These are phyloP conservation scores for Clarias laeviceps DNA, from an alignment of 2,797 vertebrate genomes.

Conservation along the genomic window DNA sequence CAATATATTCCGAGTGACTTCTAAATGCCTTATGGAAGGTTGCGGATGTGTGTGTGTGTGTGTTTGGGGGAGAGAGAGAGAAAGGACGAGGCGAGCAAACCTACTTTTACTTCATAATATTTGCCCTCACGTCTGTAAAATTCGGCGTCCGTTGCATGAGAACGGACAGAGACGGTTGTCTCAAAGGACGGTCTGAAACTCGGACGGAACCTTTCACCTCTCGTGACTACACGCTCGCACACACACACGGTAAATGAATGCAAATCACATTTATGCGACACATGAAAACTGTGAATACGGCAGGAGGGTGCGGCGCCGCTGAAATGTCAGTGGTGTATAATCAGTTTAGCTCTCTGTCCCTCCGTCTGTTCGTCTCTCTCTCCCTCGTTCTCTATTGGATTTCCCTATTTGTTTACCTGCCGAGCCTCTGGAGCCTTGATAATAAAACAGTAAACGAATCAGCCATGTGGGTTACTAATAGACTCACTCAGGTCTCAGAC, in stretches of 20 bases:
- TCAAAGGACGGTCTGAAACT: conserved; percentile 26
- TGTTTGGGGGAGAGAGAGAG: background rate
- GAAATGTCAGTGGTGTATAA: conserved; percentile 51
- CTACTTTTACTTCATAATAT: conserved; percentile 34
- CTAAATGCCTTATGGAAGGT: conserved; percentile 25
- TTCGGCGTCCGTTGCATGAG: conserved; percentile 1
- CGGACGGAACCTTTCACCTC: background rate
- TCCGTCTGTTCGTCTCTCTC: background rate
- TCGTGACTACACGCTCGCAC: conserved; percentile 5
- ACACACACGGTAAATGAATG: conserved; percentile 41
- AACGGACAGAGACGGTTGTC: background rate
- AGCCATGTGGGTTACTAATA: conserved; percentile 32
- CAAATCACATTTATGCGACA: conserved; percentile 41
- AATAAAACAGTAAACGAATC: conserved; percentile 42
- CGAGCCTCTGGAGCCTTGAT: conserved; percentile 5
- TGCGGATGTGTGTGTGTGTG: background rate
- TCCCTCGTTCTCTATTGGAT: background rate
- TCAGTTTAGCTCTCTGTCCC: conserved; percentile 39
- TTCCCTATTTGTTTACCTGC: conserved; percentile 28
- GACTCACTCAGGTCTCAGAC: background rate
- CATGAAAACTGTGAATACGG: conserved; percentile 52
- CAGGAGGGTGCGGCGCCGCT: conserved; percentile 37
- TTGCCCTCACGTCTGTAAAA: conserved; percentile 46
- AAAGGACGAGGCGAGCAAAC: no score
- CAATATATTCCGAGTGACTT: conserved; percentile 41